These are phyloP conservation scores for Shargacucullia verbasci DNA, from an alignment of 2,888 invertebrate species.

Conservation along the genomic window DNA sequence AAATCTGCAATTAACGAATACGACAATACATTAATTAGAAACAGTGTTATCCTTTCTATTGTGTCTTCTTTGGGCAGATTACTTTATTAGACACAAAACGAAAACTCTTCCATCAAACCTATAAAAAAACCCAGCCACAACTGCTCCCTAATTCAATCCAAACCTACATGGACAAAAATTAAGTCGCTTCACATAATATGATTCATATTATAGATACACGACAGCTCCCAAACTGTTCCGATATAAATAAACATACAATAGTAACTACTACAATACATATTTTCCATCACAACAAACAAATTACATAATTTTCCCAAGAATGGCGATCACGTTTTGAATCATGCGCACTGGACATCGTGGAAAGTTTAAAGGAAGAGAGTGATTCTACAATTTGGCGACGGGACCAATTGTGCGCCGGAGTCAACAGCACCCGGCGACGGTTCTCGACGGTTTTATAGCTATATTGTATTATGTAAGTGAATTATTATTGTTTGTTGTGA, in stretches of 20 bases:
- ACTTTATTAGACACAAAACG: too few relatives aligned
- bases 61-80: too few relatives aligned
- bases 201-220: too few relatives aligned
- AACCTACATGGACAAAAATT: too few relatives aligned
- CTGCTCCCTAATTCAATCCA: too few relatives aligned
- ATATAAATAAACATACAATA: not conserved
- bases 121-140: too few relatives aligned
- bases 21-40: too few relatives aligned
- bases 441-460: slow-evolving; percentile 38
- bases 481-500: not conserved
- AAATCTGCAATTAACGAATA: too few relatives aligned
- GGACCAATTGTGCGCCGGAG: slow-evolving; percentile 64
- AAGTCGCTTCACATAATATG: too few relatives aligned
- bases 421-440: slow-evolving; percentile 52
- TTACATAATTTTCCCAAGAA: slow-evolving; percentile 29
- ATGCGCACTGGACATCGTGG: slow-evolving; percentile 61
- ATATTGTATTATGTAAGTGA: slow-evolving; percentile 16
- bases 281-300: slow-evolving; percentile 37
- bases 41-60: too few relatives aligned
- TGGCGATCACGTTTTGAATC: slow-evolving; percentile 29
- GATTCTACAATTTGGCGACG: slow-evolving; percentile 71
- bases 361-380: slow-evolving; percentile 76
- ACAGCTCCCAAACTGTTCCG: too few relatives aligned
- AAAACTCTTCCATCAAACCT: too few relatives aligned
- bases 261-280: slow-evolving; percentile 12